Evolutionary conservation across 2,113 vertebrate genomes (phyloP).

Genomic region (Panthera uncia): DNA sequence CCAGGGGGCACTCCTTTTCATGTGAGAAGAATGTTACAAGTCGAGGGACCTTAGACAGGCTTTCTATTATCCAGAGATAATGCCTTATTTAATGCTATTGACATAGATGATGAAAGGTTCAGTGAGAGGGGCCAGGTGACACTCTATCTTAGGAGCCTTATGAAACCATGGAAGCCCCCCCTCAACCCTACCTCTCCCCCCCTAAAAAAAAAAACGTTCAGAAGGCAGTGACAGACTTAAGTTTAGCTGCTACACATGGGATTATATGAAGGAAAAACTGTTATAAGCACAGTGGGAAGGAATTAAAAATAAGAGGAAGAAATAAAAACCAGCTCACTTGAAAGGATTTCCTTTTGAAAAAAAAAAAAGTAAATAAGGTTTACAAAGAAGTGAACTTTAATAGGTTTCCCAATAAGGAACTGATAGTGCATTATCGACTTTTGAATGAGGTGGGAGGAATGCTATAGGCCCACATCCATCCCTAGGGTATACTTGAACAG

Average conservation of each 20-base stretch:
- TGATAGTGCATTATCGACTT: not conserved
- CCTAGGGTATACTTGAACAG: not conserved
- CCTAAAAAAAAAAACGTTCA: not conserved
- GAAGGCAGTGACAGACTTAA: not conserved
- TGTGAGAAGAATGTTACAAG: not conserved
- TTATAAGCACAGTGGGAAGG: not conserved
- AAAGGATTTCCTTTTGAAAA: not conserved
- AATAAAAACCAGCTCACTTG: not conserved
- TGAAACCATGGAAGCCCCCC: not conserved
- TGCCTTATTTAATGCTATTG: not conserved
- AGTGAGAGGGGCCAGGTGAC: not conserved
- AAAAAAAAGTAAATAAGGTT: not conserved
- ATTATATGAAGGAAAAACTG: not conserved
- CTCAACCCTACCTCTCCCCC: no score
- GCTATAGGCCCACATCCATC: not conserved
- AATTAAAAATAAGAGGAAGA: not conserved
- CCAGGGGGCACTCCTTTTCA: not conserved
- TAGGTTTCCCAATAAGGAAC: not conserved
- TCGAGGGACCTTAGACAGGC: not conserved
- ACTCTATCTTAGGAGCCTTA: not conserved
- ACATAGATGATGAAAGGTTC: not conserved
- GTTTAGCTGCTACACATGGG: not conserved
- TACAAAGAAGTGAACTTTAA: not conserved
- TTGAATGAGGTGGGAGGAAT: accelerated
- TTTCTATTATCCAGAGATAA: not conserved